Percentiles rank a stretch among this genome's conserved stretches.
Evolutionary conservation across 2,113 vertebrate species (phyloP).

Genomic region (Ploceus nigricollis): DNA sequence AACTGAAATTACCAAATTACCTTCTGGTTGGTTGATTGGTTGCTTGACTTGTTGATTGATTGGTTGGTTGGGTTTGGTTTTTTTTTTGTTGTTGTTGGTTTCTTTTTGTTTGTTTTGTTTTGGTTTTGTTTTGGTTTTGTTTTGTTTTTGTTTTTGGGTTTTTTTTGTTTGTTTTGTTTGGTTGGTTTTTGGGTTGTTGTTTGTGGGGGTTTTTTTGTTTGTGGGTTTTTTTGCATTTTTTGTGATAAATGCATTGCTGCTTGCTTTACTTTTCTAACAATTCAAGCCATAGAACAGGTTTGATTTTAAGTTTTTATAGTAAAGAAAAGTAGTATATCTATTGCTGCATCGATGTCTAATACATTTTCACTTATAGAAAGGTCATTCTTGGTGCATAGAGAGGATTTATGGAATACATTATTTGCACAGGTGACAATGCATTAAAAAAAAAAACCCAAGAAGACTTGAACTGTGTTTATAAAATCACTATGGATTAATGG

Average conservation of each 20-base stretch:
- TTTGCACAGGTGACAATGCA: background rate
- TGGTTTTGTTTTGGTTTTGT: background rate
- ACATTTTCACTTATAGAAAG: background rate
- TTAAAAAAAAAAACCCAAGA: background rate
- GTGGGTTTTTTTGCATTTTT: background rate
- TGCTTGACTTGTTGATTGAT: accelerated
- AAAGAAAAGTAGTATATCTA: background rate
- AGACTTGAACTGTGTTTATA: background rate
- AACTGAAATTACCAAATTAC: background rate
- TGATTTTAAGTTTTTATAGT: background rate
- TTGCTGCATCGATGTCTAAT: background rate
- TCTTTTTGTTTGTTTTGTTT: background rate
- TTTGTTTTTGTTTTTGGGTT: too few species aligned
- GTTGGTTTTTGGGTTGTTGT: background rate
- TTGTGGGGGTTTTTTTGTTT: background rate
- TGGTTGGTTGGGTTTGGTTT: accelerated
- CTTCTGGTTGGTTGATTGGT: background rate
- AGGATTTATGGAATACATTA: background rate
- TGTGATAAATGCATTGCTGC: background rate
- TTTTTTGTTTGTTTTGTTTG: too few species aligned
- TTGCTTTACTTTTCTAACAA: background rate
- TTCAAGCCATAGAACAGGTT: background rate
- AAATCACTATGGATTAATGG: background rate
- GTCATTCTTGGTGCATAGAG: background rate
- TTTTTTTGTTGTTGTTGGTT: too few species aligned